phyloP scores from a whole-genome alignment of 2,797 vertebrate species.

The Cyprinodon diabolis region DNA sequence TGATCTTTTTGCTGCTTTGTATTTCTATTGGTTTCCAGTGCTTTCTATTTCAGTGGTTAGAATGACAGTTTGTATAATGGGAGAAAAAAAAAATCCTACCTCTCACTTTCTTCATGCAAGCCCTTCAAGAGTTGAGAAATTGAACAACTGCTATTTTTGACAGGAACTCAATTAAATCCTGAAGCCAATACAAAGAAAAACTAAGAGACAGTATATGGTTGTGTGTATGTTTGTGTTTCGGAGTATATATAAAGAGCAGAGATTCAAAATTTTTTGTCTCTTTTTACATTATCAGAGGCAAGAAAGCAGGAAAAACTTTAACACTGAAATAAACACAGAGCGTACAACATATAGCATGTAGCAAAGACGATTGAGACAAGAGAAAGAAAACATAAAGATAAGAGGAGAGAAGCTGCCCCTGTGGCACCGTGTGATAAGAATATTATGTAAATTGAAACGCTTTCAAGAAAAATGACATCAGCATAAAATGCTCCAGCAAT shows the following conservation, averaged over 20 bases:
- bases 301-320: not conserved
- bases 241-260: not conserved
- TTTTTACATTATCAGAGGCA: not conserved
- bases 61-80: constrained; percentile 29
- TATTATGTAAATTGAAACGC: constrained; percentile 66
- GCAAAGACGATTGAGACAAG: constrained; percentile 6
- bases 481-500: constrained; percentile 60
- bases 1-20: not conserved
- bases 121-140: constrained; percentile 63
- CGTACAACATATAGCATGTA: constrained; percentile 37
- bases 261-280: not conserved
- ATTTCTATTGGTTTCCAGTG: constrained; percentile 12
- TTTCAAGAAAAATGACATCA: constrained; percentile 60
- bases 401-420: constrained; percentile 46
- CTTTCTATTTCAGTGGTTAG: constrained; percentile 14
- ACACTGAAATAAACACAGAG: constrained; percentile 25
- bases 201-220: constrained; percentile 11
- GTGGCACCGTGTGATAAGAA: constrained; percentile 64
- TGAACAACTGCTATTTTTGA: constrained; percentile 68
- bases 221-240: not conserved
- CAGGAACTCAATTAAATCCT: constrained; percentile 69
- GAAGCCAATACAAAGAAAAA: constrained; percentile 34
- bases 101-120: constrained; percentile 24
- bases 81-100: constrained; percentile 20
- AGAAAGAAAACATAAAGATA: constrained; percentile 25